Evolutionary conservation across 2,888 invertebrate species (phyloP).

Genomic region (Laothoe populi): DNA sequence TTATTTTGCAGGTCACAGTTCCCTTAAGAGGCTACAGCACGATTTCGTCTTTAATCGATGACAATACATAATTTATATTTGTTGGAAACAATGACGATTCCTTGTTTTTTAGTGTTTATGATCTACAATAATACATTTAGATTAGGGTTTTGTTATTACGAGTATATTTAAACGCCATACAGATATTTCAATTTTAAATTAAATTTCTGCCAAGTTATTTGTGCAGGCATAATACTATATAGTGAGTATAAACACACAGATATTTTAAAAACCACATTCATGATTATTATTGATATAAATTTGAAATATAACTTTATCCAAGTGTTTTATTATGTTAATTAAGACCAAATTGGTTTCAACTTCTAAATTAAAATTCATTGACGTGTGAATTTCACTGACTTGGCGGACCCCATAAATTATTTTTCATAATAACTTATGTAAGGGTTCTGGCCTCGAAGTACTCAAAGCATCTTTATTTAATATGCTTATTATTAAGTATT

Average conservation of each 20-base stretch:
- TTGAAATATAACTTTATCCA: neutral
- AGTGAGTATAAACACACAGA: neutral
- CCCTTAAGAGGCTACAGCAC: too few species aligned
- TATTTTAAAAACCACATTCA: neutral
- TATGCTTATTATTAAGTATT: slow-evolving; percentile 13
- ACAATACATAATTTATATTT: too few species aligned
- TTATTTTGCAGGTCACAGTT: too few species aligned
- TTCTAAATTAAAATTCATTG: neutral
- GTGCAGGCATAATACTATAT: neutral
- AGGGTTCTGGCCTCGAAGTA: neutral
- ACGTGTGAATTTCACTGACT: neutral
- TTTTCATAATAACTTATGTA: neutral
- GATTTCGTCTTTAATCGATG: too few species aligned
- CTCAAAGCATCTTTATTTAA: slow-evolving; percentile 6
- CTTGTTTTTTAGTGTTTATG: slow-evolving; percentile 6
- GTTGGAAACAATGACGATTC: too few species aligned
- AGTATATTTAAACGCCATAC: neutral
- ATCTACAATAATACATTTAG: slow-evolving; percentile 2
- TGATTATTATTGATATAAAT: neutral
- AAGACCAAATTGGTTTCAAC: neutral
- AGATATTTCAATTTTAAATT: neutral
- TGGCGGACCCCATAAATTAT: slow-evolving; percentile 1
- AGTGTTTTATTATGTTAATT: neutral
- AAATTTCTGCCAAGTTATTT: neutral
- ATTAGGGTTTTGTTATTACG: neutral